phyloP scores from a whole-genome alignment of 2,113 vertebrate genomes.

The Gulo gulo region DNA sequence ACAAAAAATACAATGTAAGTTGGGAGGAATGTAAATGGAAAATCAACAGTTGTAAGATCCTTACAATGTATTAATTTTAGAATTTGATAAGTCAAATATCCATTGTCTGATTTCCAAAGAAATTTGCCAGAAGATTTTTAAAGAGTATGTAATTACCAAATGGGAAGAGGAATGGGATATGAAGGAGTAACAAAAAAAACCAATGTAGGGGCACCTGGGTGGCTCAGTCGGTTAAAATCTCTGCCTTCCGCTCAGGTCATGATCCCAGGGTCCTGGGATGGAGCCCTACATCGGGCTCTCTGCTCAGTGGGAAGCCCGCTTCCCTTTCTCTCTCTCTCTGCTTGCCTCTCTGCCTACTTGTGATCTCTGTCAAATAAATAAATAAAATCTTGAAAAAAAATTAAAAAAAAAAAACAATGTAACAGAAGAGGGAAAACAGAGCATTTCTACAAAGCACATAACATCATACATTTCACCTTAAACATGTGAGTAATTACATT shows the following conservation, averaged over 20 bases:
- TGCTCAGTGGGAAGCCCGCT: no score
- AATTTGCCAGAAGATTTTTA: neutral
- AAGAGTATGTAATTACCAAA: neutral
- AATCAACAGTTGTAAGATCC: neutral
- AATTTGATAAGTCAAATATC: neutral
- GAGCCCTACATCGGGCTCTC: no score
- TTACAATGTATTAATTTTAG: neutral
- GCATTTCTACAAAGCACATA: neutral
- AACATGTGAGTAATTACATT: neutral
- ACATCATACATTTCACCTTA: neutral
- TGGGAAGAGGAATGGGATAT: neutral
- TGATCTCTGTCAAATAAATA: no score
- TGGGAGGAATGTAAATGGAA: neutral
- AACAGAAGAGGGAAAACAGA: neutral
- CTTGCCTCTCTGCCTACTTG: no score
- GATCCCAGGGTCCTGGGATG: no score
- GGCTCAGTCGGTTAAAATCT: no score
- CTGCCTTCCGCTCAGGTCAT: no score
- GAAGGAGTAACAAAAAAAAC: neutral
- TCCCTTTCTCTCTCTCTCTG: no score
- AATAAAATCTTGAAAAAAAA: no score
- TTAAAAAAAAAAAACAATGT: neutral
- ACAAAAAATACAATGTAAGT: neutral
- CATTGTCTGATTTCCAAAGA: neutral
- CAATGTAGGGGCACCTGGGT: neutral